Base-by-base conservation (phyloP, 2,888 invertebrate genomes). In the Isotomurus palustris region DNA sequence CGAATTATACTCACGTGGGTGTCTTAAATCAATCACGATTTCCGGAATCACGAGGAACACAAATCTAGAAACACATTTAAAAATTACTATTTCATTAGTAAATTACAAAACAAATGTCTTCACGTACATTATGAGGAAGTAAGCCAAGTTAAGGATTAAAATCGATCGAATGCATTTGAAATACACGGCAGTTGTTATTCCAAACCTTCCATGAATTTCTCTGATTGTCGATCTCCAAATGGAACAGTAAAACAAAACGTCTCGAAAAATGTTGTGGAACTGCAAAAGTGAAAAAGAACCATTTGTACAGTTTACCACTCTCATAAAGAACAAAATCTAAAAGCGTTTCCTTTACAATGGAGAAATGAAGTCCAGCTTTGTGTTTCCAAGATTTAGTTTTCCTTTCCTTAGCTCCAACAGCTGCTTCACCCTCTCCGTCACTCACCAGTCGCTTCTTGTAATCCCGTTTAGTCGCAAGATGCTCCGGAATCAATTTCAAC, bases 151-250 rank as follows among this genome's bases (percentile, higher is more conserved):
- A 1, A 58, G 21, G 4, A 14, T 5, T 0, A 61, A 2, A 28
- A 58, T 44, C 35, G 50, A 21, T 19, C 56, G 22, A 3, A 58
- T 22, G 58, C 62, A 62, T 21, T 25, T 17, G 25, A 62, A 62
- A 27, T 62, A 62, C 28, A 25, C 49, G 22, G 53, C 44, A 6
- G 44, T 27, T 2, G 43, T 41, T 0, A 35, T 21, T 0, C 62
- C 62, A 43, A 41, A 62, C 8, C 28, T 22, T 2, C 62, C 55
- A 21, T 56, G 55, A n/a, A 62, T 62, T 36, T 48, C 29, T 10
- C 22, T 5, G 27, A 62, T 56, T 5, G 55, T 25, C 14, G 14
- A 49, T 8, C 56, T 44, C 62, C 62, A 62, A 35, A 62, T 24
- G 3, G 17, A 24, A 1, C 36, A 24, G 3, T 2, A 10, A 6